These are phyloP conservation scores for Cynaeus angustus DNA, from an alignment of 2,888 invertebrate species.

Conservation along the genomic window DNA sequence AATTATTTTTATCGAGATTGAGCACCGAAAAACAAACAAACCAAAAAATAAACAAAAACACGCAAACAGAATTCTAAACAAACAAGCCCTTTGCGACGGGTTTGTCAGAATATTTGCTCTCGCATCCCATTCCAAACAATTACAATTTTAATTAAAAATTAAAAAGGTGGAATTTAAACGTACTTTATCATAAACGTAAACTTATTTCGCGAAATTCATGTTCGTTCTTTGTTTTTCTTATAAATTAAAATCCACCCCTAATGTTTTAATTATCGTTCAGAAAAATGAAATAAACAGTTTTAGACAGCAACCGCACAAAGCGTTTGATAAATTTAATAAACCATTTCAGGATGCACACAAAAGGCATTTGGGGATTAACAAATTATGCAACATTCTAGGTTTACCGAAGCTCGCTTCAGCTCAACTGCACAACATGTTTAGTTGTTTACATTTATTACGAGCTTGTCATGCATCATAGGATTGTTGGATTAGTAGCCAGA, in stretches of 20 bases:
- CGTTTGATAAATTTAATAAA: too few relatives aligned
- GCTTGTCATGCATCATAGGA: constrained; percentile 33
- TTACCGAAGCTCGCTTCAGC: not conserved
- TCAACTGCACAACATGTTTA: not conserved
- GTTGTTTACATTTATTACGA: constrained; percentile 24
- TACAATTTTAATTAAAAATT: constrained; percentile 6
- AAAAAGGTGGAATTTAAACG: constrained; percentile 5
- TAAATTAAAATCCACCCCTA: constrained; percentile 22
- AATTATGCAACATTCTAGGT: not conserved
- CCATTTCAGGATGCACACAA: too few relatives aligned
- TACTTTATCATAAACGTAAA: not conserved
- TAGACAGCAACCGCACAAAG: too few relatives aligned
- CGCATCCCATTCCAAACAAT: not conserved
- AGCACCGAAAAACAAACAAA: too few relatives aligned
- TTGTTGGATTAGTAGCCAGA: constrained; percentile 43
- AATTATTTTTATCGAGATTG: too few relatives aligned
- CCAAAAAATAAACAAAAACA: too few relatives aligned
- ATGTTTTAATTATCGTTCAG: constrained; percentile 14
- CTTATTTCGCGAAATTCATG: constrained; percentile 11
- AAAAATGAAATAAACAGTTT: not conserved
- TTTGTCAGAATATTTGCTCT: not conserved
- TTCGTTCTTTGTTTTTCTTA: constrained; percentile 24
- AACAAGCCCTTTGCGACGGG: too few relatives aligned
- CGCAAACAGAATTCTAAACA: too few relatives aligned
- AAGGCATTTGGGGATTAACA: too few relatives aligned